Base-by-base conservation (phyloP, 2,888 invertebrate genomes). In the Taphrorychus bicolor region DNA sequence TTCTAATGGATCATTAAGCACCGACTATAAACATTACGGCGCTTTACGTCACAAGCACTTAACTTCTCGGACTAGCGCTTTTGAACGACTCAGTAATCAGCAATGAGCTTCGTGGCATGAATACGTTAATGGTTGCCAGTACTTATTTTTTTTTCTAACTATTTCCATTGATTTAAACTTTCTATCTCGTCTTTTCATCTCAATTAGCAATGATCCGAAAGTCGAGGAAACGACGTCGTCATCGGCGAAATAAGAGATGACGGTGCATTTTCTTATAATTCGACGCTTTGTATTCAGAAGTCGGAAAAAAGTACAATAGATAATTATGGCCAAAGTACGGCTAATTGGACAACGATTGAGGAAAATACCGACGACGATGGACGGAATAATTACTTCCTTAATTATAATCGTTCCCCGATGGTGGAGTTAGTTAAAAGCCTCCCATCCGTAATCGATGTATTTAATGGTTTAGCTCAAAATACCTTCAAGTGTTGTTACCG, bases 221-320 rank as follows among this genome's bases (percentile, higher is more conserved):
- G 11, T 32, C 9, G 3, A 32, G 11, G 11, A 11, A 32, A 32
- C 7, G 32, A 32, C 32, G 11, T 11, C 32, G 32, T 9, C 32
- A 32, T 11, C 32, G 32, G 11, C 32, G 32, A 32, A 32, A 32
- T 32, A 32, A 32, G 32, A 32, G 32, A 45, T 45, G 45, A 45
- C 17, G 45, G 14, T 14, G 45, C 45, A 17, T n/a, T 45, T 45
- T 45, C 17, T 45, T 45, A 17, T 45, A 45, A 45, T 45, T n/a
- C 17, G 17, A 14, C 5, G 16, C 45, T 16, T 45, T 45, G 45
- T 45, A 45, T 5, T 45, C 45, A 45, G 14, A 17, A 45, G 17
- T 45, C 14, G 45, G 45, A 45, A 45, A n/a, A 32, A 45, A 45
- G 45, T 45, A 45, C 45, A 45, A 45, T 45, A 14, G 45, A 17